Percentiles rank a stretch among this genome's conserved stretches.
phyloP scores from a whole-genome alignment of 2,797 vertebrate species.

The Lates japonicus region DNA sequence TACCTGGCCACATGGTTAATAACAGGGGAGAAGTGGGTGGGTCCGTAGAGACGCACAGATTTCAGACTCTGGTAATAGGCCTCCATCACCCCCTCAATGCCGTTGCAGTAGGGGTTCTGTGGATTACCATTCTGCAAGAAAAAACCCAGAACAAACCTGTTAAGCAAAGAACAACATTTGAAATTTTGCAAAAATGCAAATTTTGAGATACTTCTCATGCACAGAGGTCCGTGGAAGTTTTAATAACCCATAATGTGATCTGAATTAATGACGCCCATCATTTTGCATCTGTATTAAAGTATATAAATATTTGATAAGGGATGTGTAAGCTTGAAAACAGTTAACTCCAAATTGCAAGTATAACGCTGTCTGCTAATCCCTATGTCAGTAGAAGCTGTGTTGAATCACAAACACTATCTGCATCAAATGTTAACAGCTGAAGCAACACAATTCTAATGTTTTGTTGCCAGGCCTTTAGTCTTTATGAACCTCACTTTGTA shows the following conservation, averaged over 20 bases:
- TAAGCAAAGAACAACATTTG: neutral
- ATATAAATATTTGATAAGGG: neutral
- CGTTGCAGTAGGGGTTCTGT: slow-evolving; percentile 96
- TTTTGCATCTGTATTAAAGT: neutral
- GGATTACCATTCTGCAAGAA: slow-evolving; percentile 94
- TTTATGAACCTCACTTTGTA: slow-evolving; percentile 1
- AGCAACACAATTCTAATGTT: neutral
- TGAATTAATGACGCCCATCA: neutral
- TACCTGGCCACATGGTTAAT: slow-evolving; percentile 97
- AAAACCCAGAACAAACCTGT: slow-evolving; percentile 13
- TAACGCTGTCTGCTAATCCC: neutral
- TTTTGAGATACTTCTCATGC: neutral
- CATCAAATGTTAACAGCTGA: neutral
- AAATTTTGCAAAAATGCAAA: no score
- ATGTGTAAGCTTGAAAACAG: neutral
- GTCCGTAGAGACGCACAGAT: slow-evolving; percentile 96
- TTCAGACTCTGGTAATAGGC: slow-evolving; percentile 98
- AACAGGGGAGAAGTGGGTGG: slow-evolving; percentile 98
- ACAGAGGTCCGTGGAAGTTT: neutral
- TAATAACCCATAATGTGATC: neutral
- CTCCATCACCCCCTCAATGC: slow-evolving; percentile 98
- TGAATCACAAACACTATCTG: neutral
- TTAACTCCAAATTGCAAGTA: neutral
- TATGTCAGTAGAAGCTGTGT: neutral
- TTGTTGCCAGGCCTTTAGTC: neutral